Base-by-base conservation (phyloP, 2,113 vertebrate species). In the Climacteris rufus region DNA sequence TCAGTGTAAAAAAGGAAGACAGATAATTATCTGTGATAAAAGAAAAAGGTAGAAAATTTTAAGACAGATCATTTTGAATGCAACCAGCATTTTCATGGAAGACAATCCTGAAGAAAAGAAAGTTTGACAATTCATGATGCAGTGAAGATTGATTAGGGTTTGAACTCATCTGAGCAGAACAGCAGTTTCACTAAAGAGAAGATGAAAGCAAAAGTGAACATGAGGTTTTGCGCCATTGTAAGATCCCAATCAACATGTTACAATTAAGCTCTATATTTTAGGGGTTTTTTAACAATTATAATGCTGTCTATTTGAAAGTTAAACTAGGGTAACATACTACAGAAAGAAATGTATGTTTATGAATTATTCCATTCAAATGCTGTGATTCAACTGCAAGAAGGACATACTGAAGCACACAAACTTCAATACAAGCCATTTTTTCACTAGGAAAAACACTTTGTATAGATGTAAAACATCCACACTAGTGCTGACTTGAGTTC, bases 31-130 rank as follows among this genome's bases (percentile, higher is more conserved):
- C 68, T 88, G 54, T 83, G 66, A 83, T 18, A 57, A 90, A 86
- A 88, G 79, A 19, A 94, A 80, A 83, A 37, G 10, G 31, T 0
- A 60, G 54, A 66, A 82, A 94, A 69, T 11, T 35, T 53, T 33
- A 83, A 94, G 85, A 85, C 49, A 80, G 53, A 70, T 65, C 2
- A 9, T 49, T 86, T 63, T 92, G 92, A 90, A 92, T 74, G 64
- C 15, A 8, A 90, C 42, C 82, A 96, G 94, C 68, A 80, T 90
- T 96, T 96, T 86, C 54, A 88, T 75, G 74, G 83, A 90, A 85
- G 79, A 80, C 12, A 86, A 57, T 35, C 50, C 63, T 30, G 20
- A 94, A 60, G 88, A 83, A 85, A 40, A 68, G 25, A 2, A 66
- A 83, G 49, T 53, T 27, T 37, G 39, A 61, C 20, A 69, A 64